phyloP scores from a whole-genome alignment of 2,888 invertebrate species.

The Synergus gifuensis region DNA sequence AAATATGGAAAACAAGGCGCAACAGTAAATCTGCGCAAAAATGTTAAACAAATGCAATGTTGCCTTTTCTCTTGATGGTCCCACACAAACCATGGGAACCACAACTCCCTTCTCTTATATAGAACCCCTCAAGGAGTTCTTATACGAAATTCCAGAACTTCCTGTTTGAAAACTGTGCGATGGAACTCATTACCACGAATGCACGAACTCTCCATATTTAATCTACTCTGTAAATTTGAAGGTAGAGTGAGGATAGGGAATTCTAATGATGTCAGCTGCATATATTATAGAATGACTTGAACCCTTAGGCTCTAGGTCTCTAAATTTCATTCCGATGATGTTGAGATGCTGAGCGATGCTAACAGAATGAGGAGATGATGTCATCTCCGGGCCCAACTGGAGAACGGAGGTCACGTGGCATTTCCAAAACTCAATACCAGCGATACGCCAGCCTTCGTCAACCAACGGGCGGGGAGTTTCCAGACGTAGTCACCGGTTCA shows the following conservation, averaged over 20 bases:
- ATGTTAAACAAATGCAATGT: neutral
- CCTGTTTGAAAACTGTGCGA: slow-evolving; percentile 36
- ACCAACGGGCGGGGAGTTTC: slow-evolving; percentile 56
- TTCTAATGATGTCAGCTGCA: neutral
- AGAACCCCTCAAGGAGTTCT: slow-evolving; percentile 12
- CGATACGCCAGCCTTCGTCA: slow-evolving; percentile 30
- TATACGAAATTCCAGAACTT: slow-evolving; percentile 25
- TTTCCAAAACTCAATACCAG: slow-evolving; percentile 62
- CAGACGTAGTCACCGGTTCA: slow-evolving; percentile 43
- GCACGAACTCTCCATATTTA: neutral
- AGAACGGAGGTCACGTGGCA: slow-evolving; percentile 67
- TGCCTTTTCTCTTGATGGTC: neutral
- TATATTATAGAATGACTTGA: neutral
- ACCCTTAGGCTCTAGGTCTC: neutral
- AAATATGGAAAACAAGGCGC: neutral
- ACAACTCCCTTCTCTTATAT: neutral
- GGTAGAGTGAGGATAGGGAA: neutral
- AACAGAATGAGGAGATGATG: slow-evolving; percentile 46
- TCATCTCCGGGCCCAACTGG: slow-evolving; percentile 55
- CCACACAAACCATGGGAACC: slow-evolving; percentile 20
- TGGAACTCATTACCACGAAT: slow-evolving; percentile 36
- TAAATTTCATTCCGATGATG: slow-evolving; percentile 22
- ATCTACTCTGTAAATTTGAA: slow-evolving; percentile 9
- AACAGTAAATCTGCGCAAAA: neutral
- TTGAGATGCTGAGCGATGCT: slow-evolving; percentile 40